phyloP scores from a whole-genome alignment of 2,113 vertebrate species.

The Petromus typicus region DNA sequence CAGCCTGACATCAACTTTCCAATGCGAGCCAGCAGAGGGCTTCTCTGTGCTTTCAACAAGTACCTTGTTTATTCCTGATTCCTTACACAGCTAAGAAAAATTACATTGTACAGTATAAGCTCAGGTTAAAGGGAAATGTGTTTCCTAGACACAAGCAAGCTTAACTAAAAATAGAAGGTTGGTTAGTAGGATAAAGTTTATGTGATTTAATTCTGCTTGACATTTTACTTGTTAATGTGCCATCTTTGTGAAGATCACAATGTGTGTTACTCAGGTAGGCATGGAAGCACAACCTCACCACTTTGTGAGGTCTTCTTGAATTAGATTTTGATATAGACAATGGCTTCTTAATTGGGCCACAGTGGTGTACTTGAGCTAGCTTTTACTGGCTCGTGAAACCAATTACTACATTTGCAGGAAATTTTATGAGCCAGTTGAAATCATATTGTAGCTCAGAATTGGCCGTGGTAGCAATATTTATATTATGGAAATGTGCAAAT shows the following conservation, averaged over 20 bases:
- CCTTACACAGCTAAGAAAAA: background rate
- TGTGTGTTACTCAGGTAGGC: background rate
- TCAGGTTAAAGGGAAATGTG: conserved; percentile 24
- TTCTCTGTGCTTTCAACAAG: background rate
- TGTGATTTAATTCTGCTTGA: background rate
- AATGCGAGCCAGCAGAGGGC: conserved; percentile 70
- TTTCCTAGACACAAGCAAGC: background rate
- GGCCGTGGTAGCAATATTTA: background rate
- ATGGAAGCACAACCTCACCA: background rate
- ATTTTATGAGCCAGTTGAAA: conserved; percentile 44
- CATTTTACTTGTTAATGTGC: background rate
- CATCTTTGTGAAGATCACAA: background rate
- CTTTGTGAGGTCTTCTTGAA: background rate
- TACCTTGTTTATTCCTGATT: background rate
- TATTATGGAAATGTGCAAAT: background rate
- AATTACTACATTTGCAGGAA: background rate
- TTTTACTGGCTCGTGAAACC: background rate
- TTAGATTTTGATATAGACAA: background rate
- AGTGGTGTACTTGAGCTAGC: background rate
- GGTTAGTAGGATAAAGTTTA: background rate
- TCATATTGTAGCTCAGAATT: background rate
- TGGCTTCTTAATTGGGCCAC: background rate
- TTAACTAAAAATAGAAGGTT: conserved; percentile 6
- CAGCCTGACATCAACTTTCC: background rate
- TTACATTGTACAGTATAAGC: background rate